A percentile compares a stretch with the other conserved stretches of the same genome.
Evolutionary conservation across 2,797 vertebrate species (phyloP).

Genomic region (Hoplostethus atlanticus): DNA sequence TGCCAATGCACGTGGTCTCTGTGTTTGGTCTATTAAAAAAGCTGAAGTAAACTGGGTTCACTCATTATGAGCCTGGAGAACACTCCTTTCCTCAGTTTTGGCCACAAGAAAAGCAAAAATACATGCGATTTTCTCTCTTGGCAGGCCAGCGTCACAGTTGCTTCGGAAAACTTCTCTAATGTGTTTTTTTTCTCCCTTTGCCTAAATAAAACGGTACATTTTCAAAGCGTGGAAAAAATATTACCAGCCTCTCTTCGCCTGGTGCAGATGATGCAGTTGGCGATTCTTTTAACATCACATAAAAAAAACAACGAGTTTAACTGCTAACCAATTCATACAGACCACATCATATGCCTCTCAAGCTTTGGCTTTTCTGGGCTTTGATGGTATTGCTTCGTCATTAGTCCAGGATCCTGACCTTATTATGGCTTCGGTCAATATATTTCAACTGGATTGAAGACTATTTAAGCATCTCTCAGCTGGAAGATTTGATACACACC

Average conservation of each 20-base stretch:
- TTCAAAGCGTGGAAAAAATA: conserved; percentile 69
- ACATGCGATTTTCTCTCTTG: conserved; percentile 47
- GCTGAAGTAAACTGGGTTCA: conserved; percentile 42
- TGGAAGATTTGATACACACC: conserved; percentile 43
- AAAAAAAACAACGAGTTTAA: conserved; percentile 43
- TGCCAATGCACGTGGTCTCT: conserved; percentile 55
- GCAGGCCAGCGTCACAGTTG: conserved; percentile 63
- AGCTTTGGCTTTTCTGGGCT: conserved; percentile 37
- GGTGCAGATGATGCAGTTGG: conserved; percentile 55
- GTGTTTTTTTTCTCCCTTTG: conserved; percentile 33
- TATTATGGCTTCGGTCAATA: conserved; percentile 52
- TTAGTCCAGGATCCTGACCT: conserved; percentile 55
- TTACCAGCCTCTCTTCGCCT: conserved; percentile 29
- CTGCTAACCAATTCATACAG: conserved; percentile 40
- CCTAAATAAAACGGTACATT: conserved; percentile 54
- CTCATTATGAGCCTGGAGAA: conserved; percentile 66
- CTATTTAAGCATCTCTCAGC: conserved; percentile 31
- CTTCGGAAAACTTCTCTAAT: conserved; percentile 62
- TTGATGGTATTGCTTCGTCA: conserved; percentile 56
- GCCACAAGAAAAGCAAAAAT: conserved; percentile 64
- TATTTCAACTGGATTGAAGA: conserved; percentile 45
- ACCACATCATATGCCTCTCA: conserved; percentile 66
- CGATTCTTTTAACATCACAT: conserved; percentile 44
- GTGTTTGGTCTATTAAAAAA: conserved; percentile 69
- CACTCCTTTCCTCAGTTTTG: conserved; percentile 31